A percentile compares a stretch with the other conserved stretches of the same genome.
Conservation (phyloP, 2,888 invertebrate species). For the Mylabris sibirica region DNA sequence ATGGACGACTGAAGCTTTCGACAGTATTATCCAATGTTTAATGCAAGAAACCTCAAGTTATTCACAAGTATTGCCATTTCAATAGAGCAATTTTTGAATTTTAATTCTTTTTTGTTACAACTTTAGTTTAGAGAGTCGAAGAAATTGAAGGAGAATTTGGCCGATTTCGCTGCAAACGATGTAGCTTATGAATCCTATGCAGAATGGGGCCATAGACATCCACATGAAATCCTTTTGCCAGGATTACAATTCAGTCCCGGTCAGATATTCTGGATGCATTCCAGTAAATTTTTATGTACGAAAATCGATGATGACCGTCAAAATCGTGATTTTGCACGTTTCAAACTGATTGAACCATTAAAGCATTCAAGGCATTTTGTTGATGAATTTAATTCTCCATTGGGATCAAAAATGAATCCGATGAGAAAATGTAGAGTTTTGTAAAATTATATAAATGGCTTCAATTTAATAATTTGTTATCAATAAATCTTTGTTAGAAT, state of each 20-base stretch:
- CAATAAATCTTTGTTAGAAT: background rate
- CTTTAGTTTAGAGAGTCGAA: conserved; percentile 21
- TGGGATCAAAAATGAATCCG: conserved; percentile 35
- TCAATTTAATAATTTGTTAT: conserved; percentile 1
- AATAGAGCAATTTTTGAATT: background rate
- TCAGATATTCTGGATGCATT: conserved; percentile 60
- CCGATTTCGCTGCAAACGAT: conserved; percentile 88
- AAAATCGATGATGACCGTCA: conserved; percentile 24
- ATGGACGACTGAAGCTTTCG: conserved; percentile 21
- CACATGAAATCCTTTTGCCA: conserved; percentile 71
- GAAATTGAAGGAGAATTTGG: conserved; percentile 74
- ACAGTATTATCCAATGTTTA: conserved; percentile 23
- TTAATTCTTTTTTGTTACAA: background rate
- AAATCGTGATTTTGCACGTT: conserved; percentile 25
- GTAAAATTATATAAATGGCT: conserved; percentile 15
- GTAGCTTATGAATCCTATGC: conserved; percentile 83
- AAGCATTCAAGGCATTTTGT: conserved; percentile 37
- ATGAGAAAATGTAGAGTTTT: conserved; percentile 34
- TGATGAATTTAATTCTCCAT: conserved; percentile 34
- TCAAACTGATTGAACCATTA: conserved; percentile 33
- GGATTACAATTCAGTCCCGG: conserved; percentile 72
- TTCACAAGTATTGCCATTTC: conserved; percentile 19
- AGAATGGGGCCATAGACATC: conserved; percentile 72
- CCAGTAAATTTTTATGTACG: conserved; percentile 27
- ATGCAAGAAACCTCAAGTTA: conserved; percentile 22